Conservation (phyloP, 2,113 vertebrate species). For the Amblyopsis rosae region DNA sequence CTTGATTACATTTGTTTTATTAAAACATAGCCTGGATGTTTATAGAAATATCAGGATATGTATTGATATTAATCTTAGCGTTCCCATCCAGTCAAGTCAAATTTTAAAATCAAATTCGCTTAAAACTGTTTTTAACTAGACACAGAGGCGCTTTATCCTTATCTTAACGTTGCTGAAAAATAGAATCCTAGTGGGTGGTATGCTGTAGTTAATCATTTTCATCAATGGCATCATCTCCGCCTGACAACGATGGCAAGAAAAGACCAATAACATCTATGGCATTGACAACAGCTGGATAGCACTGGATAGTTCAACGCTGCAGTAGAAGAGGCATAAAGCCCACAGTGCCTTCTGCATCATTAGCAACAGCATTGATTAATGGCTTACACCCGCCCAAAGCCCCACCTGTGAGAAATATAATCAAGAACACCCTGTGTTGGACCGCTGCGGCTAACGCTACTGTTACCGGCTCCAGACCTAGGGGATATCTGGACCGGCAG, state of each 20-base stretch:
- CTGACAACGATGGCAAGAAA: constrained; percentile 5
- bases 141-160: not conserved
- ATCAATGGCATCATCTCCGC: too few species aligned
- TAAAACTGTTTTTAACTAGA: constrained; percentile 12
- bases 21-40: constrained; percentile 47
- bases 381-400: constrained; percentile 61
- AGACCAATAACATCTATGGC: not conserved
- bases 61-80: constrained; percentile 10
- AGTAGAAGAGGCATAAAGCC: constrained; percentile 63
- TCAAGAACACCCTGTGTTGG: constrained; percentile 64
- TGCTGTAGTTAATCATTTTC: not conserved
- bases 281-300: too few species aligned
- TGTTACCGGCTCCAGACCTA: too few species aligned
- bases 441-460: constrained; percentile 19
- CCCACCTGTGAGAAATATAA: constrained; percentile 71
- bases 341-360: constrained; percentile 67
- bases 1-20: constrained; percentile 54
- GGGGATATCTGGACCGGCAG: too few species aligned
- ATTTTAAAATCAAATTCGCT: constrained; percentile 29
- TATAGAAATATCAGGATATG: constrained; percentile 18
- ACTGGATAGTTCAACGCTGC: constrained; percentile 29
- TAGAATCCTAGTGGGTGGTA: not conserved
- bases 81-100: constrained; percentile 32
- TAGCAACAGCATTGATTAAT: constrained; percentile 79
- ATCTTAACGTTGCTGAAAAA: not conserved